Base-by-base conservation (phyloP, 2,797 vertebrate species). In the Helicolenus hilgendorfi region DNA sequence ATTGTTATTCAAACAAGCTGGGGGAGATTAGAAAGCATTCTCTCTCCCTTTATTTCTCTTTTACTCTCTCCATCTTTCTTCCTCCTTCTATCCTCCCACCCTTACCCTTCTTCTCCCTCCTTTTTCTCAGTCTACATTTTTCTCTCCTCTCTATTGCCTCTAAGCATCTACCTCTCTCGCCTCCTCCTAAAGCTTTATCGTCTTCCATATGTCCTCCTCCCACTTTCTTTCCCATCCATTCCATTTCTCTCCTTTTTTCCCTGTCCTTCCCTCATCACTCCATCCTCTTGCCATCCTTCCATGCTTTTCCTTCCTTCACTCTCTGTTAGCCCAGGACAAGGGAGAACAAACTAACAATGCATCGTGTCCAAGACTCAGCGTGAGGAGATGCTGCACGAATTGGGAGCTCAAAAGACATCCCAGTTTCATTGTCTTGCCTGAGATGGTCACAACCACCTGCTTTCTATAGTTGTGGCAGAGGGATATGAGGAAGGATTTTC, bases 1-100 rank as follows among this genome's bases (percentile, higher is more conserved):
- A 84, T 2, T 71, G 64, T 63, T 80, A 81, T 87, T 90, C 58
- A 83, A 89, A 88, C 80, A 87, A 55, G 53, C 15, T 74, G 72
- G 0, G 76, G 55, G 49, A 68, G 53, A 72, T 18, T 7, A 65
- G n/a, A 72, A 62, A 64, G 15, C 8, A 4, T 7, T 68, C n/a
- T 24, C 14, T 71, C 53, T 31, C 35, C 14, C 26, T 14, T 26
- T 20, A 4, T 22, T 36, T 55, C 3, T 36, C 4, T n/a, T 35
- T 69, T 9, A 20, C 26, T 29, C 72, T 22, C 15, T 38, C 63
- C 2, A 29, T 53, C 15, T 29, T 24, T 75, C 27, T 56, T 49
- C 20, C 6, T 11, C 33, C 27, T 26, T 33, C 26, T 4, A 2
- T 35, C 78, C 26, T 31, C 35, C 49, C n/a, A 55, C 49, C 49